Evolutionary conservation across 2,113 vertebrate species (phyloP), one percentile per base, ranked within the genome.

Genomic region (Ictidomys tridecemlineatus): DNA sequence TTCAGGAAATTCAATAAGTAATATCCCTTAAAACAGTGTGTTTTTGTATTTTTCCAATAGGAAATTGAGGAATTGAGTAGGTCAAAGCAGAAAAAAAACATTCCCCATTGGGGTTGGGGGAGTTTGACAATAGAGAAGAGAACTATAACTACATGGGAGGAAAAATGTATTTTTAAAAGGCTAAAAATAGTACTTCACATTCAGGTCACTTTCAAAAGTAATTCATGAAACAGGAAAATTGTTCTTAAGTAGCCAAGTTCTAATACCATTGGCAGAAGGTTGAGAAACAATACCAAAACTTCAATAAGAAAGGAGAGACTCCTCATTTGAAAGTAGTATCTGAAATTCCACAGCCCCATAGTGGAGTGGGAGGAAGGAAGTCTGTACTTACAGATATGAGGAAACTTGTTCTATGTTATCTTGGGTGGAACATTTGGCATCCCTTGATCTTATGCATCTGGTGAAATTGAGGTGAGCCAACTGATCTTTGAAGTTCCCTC

Each of bases 171-270:
- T 84, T 97, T 92, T 65, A 34, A 34, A 95, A 96, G 83, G 80
- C 61, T 87, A 77, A 94, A 91, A 94, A 77, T 3, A 80, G n/a
- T n/a, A 58, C n/a, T 95, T 89, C 1, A 0, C 58, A 18, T 74
- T 89, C 87, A 90, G 83, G 69, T 93, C 37, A 76, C 58, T 72
- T 96, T 93, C 79, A 53, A 95, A 69, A 7, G 22, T 37, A 96
- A 58, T 86, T 79, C 69, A 63, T 28, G 3, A 17, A 65, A 92
- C 7, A 48, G 18, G 32, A 89, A 96, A 94, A 78, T 79, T 22
- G 51, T 53, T 24, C 32, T 22, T 76, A 79, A 84, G 69, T 84
- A 92, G 17, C 13, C 53, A 37, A 39, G 26, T 7, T 14, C 63
- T 34, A 72, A 14, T 72, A 73, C 39, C 51, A 37, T 2, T 2